These are phyloP conservation scores for Somateria mollissima DNA, from an alignment of 2,797 vertebrate genomes.

Conservation along the genomic window DNA sequence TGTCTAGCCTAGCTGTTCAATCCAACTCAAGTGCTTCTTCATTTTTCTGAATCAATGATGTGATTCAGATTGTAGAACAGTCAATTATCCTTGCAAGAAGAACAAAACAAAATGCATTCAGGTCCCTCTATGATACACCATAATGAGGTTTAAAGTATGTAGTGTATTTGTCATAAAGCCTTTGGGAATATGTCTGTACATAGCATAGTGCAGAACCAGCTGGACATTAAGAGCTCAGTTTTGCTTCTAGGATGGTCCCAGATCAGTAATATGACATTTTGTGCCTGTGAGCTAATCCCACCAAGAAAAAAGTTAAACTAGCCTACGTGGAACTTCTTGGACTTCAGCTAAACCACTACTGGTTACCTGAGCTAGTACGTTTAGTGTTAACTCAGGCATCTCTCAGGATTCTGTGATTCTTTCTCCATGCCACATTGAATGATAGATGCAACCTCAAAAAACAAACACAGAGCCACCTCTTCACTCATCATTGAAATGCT, in stretches of 20 bases:
- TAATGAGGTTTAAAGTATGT: background rate
- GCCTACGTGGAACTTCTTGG: rapidly evolving
- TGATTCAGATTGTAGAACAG: background rate
- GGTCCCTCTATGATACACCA: background rate
- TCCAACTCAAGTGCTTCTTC: background rate
- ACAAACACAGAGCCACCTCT: background rate
- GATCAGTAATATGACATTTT: background rate
- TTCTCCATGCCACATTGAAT: background rate
- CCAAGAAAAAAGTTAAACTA: background rate
- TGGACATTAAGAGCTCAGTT: background rate
- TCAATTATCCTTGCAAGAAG: background rate
- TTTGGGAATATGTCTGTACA: background rate
- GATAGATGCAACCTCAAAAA: background rate
- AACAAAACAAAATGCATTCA: background rate
- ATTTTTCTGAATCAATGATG: background rate
- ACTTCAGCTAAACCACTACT: background rate
- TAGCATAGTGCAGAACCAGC: background rate
- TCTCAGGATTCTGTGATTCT: background rate
- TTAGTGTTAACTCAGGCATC: background rate
- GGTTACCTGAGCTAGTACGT: background rate
- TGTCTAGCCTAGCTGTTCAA: background rate
- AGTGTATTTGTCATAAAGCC: background rate
- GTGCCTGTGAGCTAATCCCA: background rate
- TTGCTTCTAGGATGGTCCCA: background rate
- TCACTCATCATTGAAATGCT: background rate